These are phyloP conservation scores for Rutpela maculata DNA, from an alignment of 2,888 invertebrate genomes.

Conservation along the genomic window DNA sequence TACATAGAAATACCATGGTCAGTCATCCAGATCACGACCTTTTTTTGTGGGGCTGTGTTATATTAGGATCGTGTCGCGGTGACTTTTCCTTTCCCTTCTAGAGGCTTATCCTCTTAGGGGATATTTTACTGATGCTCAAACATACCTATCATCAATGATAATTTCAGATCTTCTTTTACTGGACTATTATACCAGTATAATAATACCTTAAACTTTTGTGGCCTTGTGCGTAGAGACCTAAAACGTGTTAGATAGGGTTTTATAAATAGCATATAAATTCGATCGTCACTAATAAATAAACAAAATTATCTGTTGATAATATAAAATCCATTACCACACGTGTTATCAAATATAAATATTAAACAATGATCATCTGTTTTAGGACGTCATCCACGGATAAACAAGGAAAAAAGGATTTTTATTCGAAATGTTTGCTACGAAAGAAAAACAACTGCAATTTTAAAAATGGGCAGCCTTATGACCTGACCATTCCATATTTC, in stretches of 20 bases:
- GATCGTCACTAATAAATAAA: not conserved
- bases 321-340: not conserved
- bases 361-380: conserved; percentile 27
- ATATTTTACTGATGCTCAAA: too few relatives aligned
- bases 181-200: too few relatives aligned
- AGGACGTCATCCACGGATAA: conserved; percentile 49
- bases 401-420: conserved; percentile 48
- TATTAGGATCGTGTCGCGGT: too few relatives aligned
- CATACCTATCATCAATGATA: too few relatives aligned
- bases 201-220: not conserved
- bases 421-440: conserved; percentile 55
- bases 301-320: not conserved
- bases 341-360: conserved; percentile 7
- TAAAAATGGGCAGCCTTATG: conserved; percentile 64
- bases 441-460: conserved; percentile 57
- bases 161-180: too few relatives aligned
- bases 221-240: not conserved
- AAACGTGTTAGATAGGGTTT: not conserved
- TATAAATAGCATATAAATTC: not conserved
- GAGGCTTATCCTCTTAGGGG: too few relatives aligned
- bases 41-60: too few relatives aligned
- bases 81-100: too few relatives aligned
- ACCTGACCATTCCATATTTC: conserved; percentile 78
- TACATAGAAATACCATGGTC: too few relatives aligned
- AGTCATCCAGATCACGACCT: too few relatives aligned